These are phyloP conservation scores for Danaus melanippus DNA, from an alignment of 1,140 invertebrate species.

Conservation along the genomic window DNA sequence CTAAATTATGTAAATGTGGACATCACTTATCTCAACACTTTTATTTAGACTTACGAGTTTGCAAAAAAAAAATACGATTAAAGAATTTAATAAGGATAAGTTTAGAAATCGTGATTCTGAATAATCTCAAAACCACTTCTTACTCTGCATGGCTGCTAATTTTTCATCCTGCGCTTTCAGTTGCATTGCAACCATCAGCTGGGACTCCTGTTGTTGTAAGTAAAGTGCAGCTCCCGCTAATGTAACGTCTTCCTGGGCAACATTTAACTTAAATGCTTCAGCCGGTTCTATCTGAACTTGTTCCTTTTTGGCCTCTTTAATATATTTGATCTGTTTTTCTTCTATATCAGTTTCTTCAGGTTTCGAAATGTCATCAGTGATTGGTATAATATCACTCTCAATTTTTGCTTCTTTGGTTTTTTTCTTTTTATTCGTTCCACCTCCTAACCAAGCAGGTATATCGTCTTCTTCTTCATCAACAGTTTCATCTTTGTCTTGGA, in stretches of 20 bases:
- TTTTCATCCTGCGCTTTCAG: conserved; percentile 69
- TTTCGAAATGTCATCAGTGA: conserved; percentile 19
- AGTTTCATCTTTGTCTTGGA: conserved; percentile 43
- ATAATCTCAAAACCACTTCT: conserved; percentile 13
- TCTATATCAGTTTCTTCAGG: conserved; percentile 10
- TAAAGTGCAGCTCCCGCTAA: conserved; percentile 59
- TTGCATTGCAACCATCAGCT: conserved; percentile 66
- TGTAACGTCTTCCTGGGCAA: conserved; percentile 47
- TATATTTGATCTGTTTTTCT: conserved; percentile 1
- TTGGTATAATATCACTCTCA: conserved; percentile 14
- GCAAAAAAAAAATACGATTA: background rate
- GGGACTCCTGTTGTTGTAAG: conserved; percentile 67
- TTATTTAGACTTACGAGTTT: background rate
- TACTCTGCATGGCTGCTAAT: conserved; percentile 62
- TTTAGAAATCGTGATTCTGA: background rate
- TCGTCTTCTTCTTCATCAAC: conserved; percentile 36
- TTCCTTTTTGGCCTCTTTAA: conserved; percentile 14
- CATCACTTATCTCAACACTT: background rate
- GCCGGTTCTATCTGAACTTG: conserved; percentile 11
- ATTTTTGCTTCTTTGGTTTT: conserved; percentile 30
- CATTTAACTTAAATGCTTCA: conserved; percentile 15
- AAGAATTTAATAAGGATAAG: background rate
- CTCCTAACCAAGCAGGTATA: conserved; percentile 57
- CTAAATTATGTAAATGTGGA: conserved; percentile 23
- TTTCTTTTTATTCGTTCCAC: conserved; percentile 42